phyloP scores from a whole-genome alignment of 2,797 vertebrate species.

The Alca torda region DNA sequence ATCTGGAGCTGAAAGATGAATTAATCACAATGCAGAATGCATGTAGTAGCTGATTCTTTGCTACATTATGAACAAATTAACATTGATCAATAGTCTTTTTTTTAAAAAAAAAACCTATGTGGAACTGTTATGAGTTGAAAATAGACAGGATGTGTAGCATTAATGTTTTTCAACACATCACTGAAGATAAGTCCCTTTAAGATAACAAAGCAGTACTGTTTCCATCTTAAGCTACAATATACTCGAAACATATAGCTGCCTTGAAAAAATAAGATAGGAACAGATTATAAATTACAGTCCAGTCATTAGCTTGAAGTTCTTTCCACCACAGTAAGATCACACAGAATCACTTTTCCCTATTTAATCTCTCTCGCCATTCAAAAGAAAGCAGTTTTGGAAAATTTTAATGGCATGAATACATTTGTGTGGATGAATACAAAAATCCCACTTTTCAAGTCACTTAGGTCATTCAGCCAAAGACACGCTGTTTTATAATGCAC shows the following conservation, averaged over 20 bases:
- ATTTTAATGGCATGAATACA: slow-evolving; percentile 34
- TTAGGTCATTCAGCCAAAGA: slow-evolving; percentile 11
- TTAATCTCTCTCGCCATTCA: background rate
- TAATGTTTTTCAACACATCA: background rate
- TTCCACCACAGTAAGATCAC: background rate
- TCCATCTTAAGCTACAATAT: background rate
- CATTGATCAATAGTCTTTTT: background rate
- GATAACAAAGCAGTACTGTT: background rate
- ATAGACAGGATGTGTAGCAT: background rate
- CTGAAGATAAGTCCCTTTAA: background rate
- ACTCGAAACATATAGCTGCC: background rate
- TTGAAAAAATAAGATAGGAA: background rate
- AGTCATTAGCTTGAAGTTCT: background rate
- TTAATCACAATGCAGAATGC: background rate
- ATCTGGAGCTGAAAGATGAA: slow-evolving; percentile 26
- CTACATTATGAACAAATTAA: background rate
- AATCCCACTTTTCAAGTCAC: slow-evolving; percentile 51
- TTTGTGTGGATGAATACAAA: slow-evolving; percentile 31
- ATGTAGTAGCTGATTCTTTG: background rate
- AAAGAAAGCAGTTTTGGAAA: slow-evolving; percentile 19
- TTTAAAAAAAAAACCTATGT: background rate
- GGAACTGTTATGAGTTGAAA: background rate
- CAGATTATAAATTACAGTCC: background rate
- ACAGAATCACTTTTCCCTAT: background rate
- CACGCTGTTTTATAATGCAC: slow-evolving; percentile 29